These are phyloP conservation scores for Circaetus cinerascens DNA, from an alignment of 2,113 vertebrate genomes.

Conservation along the genomic window DNA sequence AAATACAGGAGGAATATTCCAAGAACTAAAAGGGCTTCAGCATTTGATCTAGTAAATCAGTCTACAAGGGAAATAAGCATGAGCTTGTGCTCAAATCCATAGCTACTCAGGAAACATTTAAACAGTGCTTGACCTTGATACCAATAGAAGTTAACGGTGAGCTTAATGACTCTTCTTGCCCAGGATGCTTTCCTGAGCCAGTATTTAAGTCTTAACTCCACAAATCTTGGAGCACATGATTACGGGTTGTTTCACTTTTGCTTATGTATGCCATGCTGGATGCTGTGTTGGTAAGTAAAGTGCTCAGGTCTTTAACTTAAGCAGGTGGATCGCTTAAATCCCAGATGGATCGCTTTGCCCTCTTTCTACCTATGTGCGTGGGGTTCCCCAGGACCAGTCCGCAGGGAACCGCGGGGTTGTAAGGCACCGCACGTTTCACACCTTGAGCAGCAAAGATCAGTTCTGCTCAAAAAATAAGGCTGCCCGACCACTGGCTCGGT, in stretches of 20 bases:
- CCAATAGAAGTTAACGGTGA: background rate
- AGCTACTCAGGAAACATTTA: background rate
- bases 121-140: background rate
- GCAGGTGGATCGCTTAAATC: fast-evolving
- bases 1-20: background rate
- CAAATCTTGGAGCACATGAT: background rate
- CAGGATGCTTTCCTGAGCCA: background rate
- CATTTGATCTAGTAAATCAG: background rate
- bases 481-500: fast-evolving
- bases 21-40: background rate
- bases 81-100: background rate
- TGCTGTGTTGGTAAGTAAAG: background rate
- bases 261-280: fast-evolving
- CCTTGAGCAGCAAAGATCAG: background rate
- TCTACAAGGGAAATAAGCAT: background rate
- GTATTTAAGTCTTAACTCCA: background rate
- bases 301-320: background rate
- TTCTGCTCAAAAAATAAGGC: background rate
- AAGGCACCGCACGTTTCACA: fast-evolving
- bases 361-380: fast-evolving
- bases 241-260: background rate
- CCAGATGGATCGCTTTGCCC: fast-evolving
- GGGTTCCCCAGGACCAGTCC: background rate
- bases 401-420: fast-evolving
- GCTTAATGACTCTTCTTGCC: background rate